phyloP scores from a whole-genome alignment of 1,140 invertebrate species.

The Drosophila ogumai region DNA sequence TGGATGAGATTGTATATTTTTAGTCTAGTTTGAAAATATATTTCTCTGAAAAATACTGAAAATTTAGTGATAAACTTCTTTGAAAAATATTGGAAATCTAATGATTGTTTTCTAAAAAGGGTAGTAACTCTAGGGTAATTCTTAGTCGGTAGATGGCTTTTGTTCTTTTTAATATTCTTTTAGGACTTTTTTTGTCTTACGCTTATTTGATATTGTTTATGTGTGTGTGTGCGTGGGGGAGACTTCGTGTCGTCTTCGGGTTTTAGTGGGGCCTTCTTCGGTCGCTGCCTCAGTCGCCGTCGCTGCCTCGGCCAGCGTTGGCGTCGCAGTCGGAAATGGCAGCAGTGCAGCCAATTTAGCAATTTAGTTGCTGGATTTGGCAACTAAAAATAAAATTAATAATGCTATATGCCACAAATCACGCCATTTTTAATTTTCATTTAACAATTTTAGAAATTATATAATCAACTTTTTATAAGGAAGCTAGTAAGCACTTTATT shows the following conservation, averaged over 20 bases:
- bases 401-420: neutral
- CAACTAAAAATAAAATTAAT: neutral
- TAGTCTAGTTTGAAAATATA: neutral
- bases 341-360: neutral
- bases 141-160: neutral
- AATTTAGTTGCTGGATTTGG: neutral
- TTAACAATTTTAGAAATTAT: too few species aligned
- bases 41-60: neutral
- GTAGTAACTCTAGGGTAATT: neutral
- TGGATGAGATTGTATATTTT: neutral
- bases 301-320: conserved; percentile 24
- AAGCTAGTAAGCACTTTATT: too few species aligned
- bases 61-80: too few species aligned
- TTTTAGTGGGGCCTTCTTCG: conserved; percentile 60
- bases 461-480: too few species aligned
- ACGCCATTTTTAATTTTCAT: neutral
- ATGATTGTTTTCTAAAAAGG: neutral
- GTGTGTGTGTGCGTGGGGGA: conserved; percentile 31
- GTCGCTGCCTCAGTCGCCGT: conserved; percentile 19
- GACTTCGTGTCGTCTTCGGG: conserved; percentile 69
- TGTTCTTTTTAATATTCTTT: neutral
- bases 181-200: conserved; percentile 13
- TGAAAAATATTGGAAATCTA: too few species aligned
- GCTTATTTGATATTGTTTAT: conserved; percentile 6
- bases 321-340: conserved; percentile 23